Evolutionary conservation across 2,888 invertebrate species (phyloP).

Genomic region (Monoplex corrugatus): DNA sequence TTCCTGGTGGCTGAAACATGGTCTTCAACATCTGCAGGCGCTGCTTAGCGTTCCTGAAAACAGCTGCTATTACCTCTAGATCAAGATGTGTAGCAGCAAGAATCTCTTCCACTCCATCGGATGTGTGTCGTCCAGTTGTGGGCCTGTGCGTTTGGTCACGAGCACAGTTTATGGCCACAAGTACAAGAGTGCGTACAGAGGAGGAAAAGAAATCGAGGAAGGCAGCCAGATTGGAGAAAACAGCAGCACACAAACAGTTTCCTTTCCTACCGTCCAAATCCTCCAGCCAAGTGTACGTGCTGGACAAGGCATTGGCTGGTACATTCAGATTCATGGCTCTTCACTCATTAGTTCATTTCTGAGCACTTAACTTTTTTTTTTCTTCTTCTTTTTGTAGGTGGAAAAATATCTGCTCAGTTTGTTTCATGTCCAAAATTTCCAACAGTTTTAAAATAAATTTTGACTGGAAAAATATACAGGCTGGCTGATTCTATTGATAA

Average conservation of each 20-base stretch:
- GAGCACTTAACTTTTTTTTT: neutral
- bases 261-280: conserved; percentile 9
- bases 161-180: neutral
- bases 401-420: too few species aligned
- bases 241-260: conserved; percentile 17
- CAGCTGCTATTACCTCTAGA: too few species aligned
- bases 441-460: too few species aligned
- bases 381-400: neutral
- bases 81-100: too few species aligned
- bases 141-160: too few species aligned
- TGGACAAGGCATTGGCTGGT: conserved; percentile 30
- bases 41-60: neutral
- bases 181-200: neutral
- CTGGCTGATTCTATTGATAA: too few species aligned
- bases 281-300: neutral
- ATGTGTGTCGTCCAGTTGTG: too few species aligned
- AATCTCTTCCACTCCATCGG: too few species aligned
- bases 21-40: neutral
- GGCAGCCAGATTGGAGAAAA: neutral
- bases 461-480: too few species aligned
- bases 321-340: too few species aligned
- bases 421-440: too few species aligned
- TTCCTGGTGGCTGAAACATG: neutral
- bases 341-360: too few species aligned
- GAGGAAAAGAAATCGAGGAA: neutral